Percentiles rank a stretch among this genome's conserved stretches.
phyloP scores from a whole-genome alignment of 2,113 vertebrate species.

The Eptesicus fuscus region DNA sequence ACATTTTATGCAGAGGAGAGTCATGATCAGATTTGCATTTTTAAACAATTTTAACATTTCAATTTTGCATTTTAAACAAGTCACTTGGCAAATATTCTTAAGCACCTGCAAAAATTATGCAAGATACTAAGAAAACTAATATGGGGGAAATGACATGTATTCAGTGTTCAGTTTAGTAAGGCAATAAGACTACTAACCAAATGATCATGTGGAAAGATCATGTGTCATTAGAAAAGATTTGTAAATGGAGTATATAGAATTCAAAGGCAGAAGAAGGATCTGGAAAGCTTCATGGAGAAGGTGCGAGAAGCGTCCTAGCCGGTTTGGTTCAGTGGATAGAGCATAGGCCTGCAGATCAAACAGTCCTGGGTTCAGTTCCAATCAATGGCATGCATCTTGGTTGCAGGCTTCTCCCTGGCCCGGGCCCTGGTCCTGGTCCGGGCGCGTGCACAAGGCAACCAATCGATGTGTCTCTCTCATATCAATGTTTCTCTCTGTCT shows the following conservation, averaged over 20 bases:
- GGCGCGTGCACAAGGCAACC: no score
- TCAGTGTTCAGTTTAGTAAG: not conserved
- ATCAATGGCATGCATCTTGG: no score
- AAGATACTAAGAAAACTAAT: not conserved
- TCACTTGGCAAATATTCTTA: not conserved
- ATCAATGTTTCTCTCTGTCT: no score
- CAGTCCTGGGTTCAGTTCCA: no score
- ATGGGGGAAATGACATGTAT: not conserved
- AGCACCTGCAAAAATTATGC: not conserved
- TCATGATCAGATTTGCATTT: not conserved
- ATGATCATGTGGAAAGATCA: not conserved
- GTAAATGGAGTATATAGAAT: not conserved
- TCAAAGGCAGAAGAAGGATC: not conserved
- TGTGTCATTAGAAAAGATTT: not conserved
- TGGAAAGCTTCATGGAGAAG: not conserved
- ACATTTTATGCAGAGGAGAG: not conserved
- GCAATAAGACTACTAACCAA: not conserved
- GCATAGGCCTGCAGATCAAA: no score
- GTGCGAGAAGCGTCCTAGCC: not conserved
- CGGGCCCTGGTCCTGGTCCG: no score
- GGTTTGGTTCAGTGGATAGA: no score
- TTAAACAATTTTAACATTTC: not conserved
- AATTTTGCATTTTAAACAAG: not conserved
- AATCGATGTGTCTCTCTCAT: no score
- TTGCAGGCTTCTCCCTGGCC: no score